Base-by-base conservation (phyloP, 2,797 vertebrate genomes). In the Valencia hispanica region DNA sequence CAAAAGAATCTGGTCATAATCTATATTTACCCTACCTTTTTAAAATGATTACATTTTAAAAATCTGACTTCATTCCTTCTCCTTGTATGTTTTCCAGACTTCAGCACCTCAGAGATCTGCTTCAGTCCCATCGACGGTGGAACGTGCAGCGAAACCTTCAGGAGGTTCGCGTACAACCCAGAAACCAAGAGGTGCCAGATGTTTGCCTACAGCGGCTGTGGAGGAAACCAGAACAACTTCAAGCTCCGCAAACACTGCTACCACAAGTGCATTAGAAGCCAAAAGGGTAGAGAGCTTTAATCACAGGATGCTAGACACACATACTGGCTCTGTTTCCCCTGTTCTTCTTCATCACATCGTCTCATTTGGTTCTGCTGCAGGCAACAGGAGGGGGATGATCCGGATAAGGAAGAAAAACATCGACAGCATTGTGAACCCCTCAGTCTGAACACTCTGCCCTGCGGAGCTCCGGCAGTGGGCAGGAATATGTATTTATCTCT, bases 151-250 rank as follows among this genome's bases (percentile, higher is more conserved):
- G 91, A 92, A 1, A 74, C 53, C 0, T 89, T 92, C 57, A 93
- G 32, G 45, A 95, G 97, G 75, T 98, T 90, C 84, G 96, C 93
- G 50, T 98, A 90, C 86, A 94, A 95, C 86, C 75, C 91, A 1
- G 72, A 36, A 1, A 92, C 34, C 74, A 93, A 86, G 70, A 94
- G 87, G 75, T 99, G 98, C 73, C 92, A 32, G 2, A 1, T 71
- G 0, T 99, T 99, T 78, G 55, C 1, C 14, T 98, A 97, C 93
- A 97, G 91, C 0, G 97, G 97, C 78, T 98, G 97, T 5, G 97
- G 96, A 11, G 97, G 97, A 22, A 99, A 98, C 77, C 87, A 92
- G 79, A 99, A 99, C 80, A 98, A 97, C 91, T 99, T 99, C 70
- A 1, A 0, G 48, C 71, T 73, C 72, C 96, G 91, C 79, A 96